Base-by-base conservation (phyloP, 1,140 invertebrate genomes). In the Brachionus rotundiformis region DNA sequence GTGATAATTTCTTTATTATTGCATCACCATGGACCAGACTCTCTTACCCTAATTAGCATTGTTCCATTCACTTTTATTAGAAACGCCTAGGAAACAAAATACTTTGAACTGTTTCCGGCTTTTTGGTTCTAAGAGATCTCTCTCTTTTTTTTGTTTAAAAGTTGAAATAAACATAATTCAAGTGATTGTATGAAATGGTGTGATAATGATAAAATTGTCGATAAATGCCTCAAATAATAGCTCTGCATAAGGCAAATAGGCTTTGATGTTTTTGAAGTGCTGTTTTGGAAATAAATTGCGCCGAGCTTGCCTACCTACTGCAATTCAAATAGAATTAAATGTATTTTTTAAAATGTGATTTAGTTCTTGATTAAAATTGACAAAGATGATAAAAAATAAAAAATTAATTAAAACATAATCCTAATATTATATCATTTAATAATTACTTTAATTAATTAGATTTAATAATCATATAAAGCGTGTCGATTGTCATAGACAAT, bases 161-260 rank as follows among this genome's bases (percentile, higher is more conserved):
- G 47, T 54, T 54, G 47, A 63, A 63, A 33, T 29, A 63, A 13
- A 63, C 25, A 63, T 29, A 63, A 63, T 63, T 63, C 61, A 29
- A 63, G 29, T 29, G 29, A 13, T 31, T 33, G 6, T 29, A 63
- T 4, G 29, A 27, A 63, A n/a, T n/a, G 61, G 61, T 63, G 61
- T 63, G 25, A 63, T 29, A 63, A 63, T 33, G 61, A 63, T 63
- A 63, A 31, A 31, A 63, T 27, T 25, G n/a, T 5, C 29, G 61
- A 63, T 63, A 63, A 63, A 63, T 63, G 25, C 25, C 11, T 63
- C 10, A 33, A 63, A 63, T 63, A 63, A 63, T 63, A 29, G 61
- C 61, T 29, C 29, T 29, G n/a, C 11, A 11, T 63, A 63, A 23
- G 8, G 19, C 23, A 19, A n/a, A 11, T 11, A 29, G 16, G 25